These are phyloP conservation scores for Rhyacophila evoluta DNA, from an alignment of 2,888 invertebrate genomes.

Conservation along the genomic window DNA sequence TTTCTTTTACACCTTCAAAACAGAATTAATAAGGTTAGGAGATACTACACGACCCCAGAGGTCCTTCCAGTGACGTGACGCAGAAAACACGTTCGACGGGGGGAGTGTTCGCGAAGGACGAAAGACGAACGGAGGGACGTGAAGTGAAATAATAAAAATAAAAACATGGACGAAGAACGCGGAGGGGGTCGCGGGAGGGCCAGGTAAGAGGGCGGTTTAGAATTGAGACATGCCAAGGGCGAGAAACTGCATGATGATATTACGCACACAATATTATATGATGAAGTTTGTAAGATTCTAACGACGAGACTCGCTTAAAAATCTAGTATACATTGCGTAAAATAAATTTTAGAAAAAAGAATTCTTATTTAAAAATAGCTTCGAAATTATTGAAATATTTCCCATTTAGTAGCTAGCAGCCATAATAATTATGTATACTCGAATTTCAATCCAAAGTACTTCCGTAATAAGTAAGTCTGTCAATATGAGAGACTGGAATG, in stretches of 20 bases:
- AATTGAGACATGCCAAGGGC: not conserved
- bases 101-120: not conserved
- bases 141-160: not conserved
- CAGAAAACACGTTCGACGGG: not conserved
- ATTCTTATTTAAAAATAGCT: no score
- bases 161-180: not conserved
- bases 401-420: no score
- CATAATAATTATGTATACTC: no score
- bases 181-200: not conserved
- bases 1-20: not conserved
- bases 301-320: no score
- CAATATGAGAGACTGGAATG: no score
- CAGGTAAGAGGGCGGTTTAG: not conserved
- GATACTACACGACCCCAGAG: not conserved
- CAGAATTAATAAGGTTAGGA: constrained; percentile 12
- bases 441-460: no score
- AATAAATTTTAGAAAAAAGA: no score
- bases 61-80: not conserved
- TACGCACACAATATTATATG: not conserved
- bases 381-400: no score
- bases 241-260: not conserved
- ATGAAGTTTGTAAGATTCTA: no score
- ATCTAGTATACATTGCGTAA: no score
- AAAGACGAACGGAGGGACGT: constrained; percentile 14
- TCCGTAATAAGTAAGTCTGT: no score